phyloP scores from a whole-genome alignment of 2,888 invertebrate species.

The Ormyrus labotus region DNA sequence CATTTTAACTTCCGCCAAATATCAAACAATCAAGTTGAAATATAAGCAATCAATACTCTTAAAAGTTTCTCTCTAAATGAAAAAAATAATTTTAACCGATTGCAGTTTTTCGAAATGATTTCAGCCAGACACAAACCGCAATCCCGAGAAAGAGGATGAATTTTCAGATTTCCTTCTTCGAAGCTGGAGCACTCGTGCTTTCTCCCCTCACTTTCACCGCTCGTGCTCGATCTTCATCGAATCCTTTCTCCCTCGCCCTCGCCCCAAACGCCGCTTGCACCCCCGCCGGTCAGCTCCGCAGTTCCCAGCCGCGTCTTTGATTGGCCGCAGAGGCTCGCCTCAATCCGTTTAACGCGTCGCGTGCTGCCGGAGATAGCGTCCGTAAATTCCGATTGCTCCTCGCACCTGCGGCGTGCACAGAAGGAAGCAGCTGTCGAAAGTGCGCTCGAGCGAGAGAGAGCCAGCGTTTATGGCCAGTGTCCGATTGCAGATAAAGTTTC shows the following conservation, averaged over 20 bases:
- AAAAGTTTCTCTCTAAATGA: no score
- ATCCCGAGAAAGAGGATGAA: neutral
- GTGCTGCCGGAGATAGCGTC: slow-evolving; percentile 24
- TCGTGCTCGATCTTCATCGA: slow-evolving; percentile 27
- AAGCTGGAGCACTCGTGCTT: neutral
- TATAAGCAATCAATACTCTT: no score
- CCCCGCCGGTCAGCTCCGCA: neutral
- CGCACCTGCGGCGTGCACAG: slow-evolving; percentile 46
- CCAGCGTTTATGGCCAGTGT: slow-evolving; percentile 15
- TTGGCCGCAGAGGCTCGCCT: neutral
- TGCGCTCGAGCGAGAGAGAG: neutral
- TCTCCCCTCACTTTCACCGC: slow-evolving; percentile 34
- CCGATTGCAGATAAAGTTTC: slow-evolving; percentile 43
- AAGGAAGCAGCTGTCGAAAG: slow-evolving; percentile 41
- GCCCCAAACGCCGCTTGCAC: neutral
- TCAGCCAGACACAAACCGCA: no score
- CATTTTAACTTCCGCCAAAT: no score
- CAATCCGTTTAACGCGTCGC: slow-evolving; percentile 41
- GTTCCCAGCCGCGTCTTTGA: slow-evolving; percentile 28
- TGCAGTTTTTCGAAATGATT: no score
- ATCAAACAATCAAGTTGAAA: no score
- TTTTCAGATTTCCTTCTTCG: slow-evolving; percentile 34
- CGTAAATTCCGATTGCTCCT: slow-evolving; percentile 43
- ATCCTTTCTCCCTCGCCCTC: slow-evolving; percentile 9
- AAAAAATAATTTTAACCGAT: no score